These are phyloP conservation scores for Enteromius fasciolatus DNA, from an alignment of 2,797 vertebrate genomes.

Conservation along the genomic window DNA sequence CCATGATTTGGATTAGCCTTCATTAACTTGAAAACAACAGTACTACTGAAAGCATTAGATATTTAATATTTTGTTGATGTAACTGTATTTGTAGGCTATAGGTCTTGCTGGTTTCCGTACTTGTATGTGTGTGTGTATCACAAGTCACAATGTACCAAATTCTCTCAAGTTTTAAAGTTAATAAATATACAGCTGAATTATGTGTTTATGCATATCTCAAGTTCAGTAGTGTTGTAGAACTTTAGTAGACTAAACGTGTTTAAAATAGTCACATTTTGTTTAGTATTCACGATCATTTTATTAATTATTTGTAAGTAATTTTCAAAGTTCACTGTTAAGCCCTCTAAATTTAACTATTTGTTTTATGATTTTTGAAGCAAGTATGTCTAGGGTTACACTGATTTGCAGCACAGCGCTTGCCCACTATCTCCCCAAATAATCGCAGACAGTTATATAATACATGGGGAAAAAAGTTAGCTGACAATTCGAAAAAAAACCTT, in stretches of 20 bases:
- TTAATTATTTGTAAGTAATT: neutral
- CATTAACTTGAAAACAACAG: slow-evolving; percentile 8
- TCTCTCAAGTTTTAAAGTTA: neutral
- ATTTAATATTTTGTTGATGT: neutral
- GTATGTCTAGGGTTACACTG: neutral
- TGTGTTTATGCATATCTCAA: neutral
- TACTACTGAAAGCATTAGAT: neutral
- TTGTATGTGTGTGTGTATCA: neutral
- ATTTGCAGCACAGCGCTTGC: neutral
- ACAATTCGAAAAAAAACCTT: neutral
- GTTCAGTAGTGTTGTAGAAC: neutral
- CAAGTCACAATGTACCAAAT: too few species aligned
- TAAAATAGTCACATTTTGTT: neutral
- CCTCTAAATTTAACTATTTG: neutral
- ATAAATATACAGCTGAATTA: neutral
- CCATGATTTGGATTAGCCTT: neutral
- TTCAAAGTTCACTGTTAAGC: neutral
- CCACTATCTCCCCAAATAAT: slow-evolving; percentile 1
- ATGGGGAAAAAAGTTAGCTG: neutral
- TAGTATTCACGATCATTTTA: neutral
- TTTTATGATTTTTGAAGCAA: neutral
- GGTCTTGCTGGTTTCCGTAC: neutral
- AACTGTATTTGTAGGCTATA: neutral
- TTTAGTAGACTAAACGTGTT: neutral
- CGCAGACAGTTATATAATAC: slow-evolving; percentile 20